A percentile compares a stretch with the other conserved stretches of the same genome.
Evolutionary conservation across 2,113 vertebrate species (phyloP).

Genomic region (Cephalopterus ornatus): DNA sequence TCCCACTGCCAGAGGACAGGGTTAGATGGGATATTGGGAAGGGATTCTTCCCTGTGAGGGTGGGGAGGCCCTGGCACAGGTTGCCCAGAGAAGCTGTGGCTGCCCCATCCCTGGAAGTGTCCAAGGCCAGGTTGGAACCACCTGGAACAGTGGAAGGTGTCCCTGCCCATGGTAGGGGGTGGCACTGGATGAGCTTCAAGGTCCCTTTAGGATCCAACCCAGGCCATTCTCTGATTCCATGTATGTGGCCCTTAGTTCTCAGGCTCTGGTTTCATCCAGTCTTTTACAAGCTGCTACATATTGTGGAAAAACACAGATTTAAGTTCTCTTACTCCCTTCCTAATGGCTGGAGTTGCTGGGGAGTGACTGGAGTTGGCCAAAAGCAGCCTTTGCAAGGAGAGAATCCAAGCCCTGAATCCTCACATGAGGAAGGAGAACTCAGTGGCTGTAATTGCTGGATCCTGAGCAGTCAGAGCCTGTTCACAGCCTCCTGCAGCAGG

Average conservation of each 20-base stretch:
- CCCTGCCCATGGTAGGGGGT: no score
- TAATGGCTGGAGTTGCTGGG: background rate
- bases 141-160: no score
- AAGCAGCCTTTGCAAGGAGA: background rate
- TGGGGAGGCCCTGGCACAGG: no score
- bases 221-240: no score
- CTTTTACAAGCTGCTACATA: background rate
- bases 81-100: no score
- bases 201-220: no score
- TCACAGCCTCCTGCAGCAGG: background rate
- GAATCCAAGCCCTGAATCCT: background rate
- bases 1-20: no score
- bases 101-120: no score
- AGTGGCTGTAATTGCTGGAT: background rate
- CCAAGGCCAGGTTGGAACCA: no score
- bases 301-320: background rate
- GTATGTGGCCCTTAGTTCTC: background rate
- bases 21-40: no score
- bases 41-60: no score
- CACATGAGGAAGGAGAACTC: background rate
- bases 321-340: background rate
- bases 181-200: no score
- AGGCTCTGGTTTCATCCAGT: rapidly evolving
- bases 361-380: background rate
- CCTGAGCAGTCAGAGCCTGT: background rate